Evolutionary conservation across 2,888 invertebrate genomes (phyloP), one percentile per base, ranked within the genome.

Genomic region (Abscondita cerata): DNA sequence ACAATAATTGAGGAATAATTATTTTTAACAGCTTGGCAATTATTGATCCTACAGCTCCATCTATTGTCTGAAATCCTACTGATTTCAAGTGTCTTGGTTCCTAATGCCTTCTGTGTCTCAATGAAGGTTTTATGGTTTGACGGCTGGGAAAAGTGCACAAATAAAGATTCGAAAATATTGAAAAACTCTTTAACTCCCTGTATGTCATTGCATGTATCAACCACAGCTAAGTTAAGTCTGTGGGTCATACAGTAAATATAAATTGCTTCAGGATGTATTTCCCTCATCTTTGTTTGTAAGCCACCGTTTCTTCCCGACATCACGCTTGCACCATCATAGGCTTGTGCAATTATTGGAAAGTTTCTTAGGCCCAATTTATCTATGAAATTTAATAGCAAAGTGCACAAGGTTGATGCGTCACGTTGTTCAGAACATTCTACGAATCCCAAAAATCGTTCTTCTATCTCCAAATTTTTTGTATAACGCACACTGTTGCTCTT

Each of bases 241-340:
- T 41, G 52, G 5, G 41, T 38, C 52, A 52, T 52, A 12, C 41
- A 52, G 16, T 34, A 36, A 18, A 20, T 52, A 19, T 38, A 52
- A 19, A 52, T 11, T 1, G 38, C 38, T n/a, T 18, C 18, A 52
- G 40, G 20, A 41, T 52, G 15, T n/a, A 5, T 40, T 38, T 52
- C 25, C 20, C 41, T 52, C 4, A 52, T 15, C 38, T 52, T 52
- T 12, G 19, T 19, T 52, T 52, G 41, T 11, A 52, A 12, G 40
- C 13, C 41, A 15, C 52, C 41, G n/a, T 38, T 38, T 38, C 20
- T 18, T 5, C 52, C 52, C 1, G 38, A 52, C 52, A 38, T 52
- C 1, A 53, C 41, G 12, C 20, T 25, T 52, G 44, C 41, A 15
- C 53, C 53, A 40, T 44, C 52, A 52, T 52, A 52, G 9, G 52